These are phyloP conservation scores for Bilobella aurantiaca DNA, from an alignment of 1,140 invertebrate genomes.

Conservation along the genomic window DNA sequence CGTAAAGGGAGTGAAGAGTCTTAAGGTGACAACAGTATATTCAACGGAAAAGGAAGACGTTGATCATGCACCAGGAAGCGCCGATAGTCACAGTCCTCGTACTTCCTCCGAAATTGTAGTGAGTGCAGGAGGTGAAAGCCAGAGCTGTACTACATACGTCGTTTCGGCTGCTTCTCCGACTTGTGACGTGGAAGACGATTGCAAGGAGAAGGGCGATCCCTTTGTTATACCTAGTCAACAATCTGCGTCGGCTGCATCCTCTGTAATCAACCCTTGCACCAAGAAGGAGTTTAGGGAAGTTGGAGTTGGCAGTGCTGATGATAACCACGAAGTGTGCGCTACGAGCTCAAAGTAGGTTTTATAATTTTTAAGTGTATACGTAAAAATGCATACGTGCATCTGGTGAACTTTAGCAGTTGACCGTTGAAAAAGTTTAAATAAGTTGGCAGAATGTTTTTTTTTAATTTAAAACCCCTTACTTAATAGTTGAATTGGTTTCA, in stretches of 20 bases:
- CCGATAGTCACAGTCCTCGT: conserved; percentile 5
- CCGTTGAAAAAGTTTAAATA: too few relatives aligned
- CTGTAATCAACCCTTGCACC: neutral
- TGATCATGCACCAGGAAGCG: conserved; percentile 10
- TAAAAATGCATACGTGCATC: too few relatives aligned
- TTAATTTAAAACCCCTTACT: too few relatives aligned
- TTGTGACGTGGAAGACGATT: conserved; percentile 16
- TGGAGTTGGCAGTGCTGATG: conserved; percentile 33
- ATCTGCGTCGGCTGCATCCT: conserved; percentile 21
- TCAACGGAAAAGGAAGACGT: conserved; percentile 6
- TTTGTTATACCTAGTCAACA: neutral
- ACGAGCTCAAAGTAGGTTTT: conserved; percentile 26
- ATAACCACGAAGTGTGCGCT: conserved; percentile 28
- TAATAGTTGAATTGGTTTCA: conserved; percentile 3
- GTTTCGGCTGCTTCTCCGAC: conserved; percentile 25
- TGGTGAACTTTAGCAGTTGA: too few relatives aligned
- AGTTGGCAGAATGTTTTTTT: too few relatives aligned
- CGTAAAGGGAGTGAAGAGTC: conserved; percentile 52
- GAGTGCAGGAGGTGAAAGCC: conserved; percentile 22
- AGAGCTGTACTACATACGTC: conserved; percentile 8
- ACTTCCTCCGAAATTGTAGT: conserved; percentile 26
- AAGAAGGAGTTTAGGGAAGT: conserved; percentile 36
- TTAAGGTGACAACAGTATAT: conserved; percentile 16
- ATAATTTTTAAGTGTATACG: too few relatives aligned
- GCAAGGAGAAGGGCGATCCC: conserved; percentile 12